Evolutionary conservation across 1,140 invertebrate species (phyloP).

Genomic region (Battus philenor): DNA sequence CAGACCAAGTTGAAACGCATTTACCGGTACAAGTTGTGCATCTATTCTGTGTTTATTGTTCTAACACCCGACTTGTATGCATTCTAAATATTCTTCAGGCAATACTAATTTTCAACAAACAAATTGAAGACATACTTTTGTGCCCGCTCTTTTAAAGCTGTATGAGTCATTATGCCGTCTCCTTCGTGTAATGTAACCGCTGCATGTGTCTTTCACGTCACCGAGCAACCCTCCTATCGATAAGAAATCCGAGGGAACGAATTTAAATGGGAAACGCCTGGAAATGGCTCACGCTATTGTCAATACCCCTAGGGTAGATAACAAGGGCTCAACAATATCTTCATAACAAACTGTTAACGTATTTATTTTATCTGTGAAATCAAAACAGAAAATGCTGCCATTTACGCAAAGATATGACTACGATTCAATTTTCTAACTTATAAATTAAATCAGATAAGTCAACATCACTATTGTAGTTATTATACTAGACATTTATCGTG

Average conservation of each 20-base stretch:
- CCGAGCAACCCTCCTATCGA: constrained; percentile 40
- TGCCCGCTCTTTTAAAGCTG: constrained; percentile 9
- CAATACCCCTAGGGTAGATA: constrained; percentile 52
- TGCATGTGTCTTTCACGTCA: constrained; percentile 38
- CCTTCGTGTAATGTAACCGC: constrained; percentile 30
- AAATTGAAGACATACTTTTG: too few relatives aligned
- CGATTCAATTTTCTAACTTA: too few relatives aligned
- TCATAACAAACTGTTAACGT: constrained; percentile 44
- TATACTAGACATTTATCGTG: too few relatives aligned
- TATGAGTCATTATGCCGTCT: constrained; percentile 48
- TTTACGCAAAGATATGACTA: too few relatives aligned
- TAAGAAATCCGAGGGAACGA: constrained; percentile 61
- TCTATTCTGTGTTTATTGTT: too few relatives aligned
- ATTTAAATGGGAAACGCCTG: constrained; percentile 67
- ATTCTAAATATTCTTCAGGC: too few relatives aligned
- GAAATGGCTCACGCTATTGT: constrained; percentile 69
- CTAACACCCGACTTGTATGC: too few relatives aligned
- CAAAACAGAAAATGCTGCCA: constrained; percentile 51
- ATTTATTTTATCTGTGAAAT: constrained; percentile 54
- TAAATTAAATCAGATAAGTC: too few relatives aligned
- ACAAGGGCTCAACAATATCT: constrained; percentile 38
- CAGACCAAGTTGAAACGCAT: too few relatives aligned
- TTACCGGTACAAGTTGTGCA: too few relatives aligned
- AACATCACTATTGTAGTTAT: too few relatives aligned
- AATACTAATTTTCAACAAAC: too few relatives aligned